Percentiles rank a stretch among this genome's conserved stretches.
These are phyloP conservation scores for Galagoides demidoff DNA, from an alignment of 2,797 vertebrate genomes.

Conservation along the genomic window DNA sequence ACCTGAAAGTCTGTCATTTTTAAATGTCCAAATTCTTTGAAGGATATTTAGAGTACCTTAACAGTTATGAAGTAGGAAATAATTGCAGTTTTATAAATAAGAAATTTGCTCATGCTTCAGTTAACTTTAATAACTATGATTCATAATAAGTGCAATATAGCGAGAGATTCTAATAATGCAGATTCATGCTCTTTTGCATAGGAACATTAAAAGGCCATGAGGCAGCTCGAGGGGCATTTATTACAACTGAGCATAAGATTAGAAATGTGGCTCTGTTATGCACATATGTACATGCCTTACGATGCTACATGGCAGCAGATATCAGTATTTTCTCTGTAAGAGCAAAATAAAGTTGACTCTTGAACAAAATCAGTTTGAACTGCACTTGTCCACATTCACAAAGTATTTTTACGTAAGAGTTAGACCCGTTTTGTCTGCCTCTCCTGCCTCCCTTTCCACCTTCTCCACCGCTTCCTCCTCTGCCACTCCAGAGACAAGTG, in stretches of 20 bases:
- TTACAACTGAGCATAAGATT: slow-evolving; percentile 38
- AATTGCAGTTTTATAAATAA: slow-evolving; percentile 72
- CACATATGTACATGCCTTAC: background rate
- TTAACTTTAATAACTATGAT: slow-evolving; percentile 84
- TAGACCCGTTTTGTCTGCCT: background rate
- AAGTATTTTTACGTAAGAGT: background rate
- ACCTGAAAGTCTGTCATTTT: slow-evolving; percentile 7
- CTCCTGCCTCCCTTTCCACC: background rate
- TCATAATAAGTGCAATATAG: slow-evolving; percentile 69
- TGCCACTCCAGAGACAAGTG: background rate
- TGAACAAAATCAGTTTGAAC: background rate
- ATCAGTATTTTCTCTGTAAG: background rate
- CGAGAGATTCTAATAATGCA: slow-evolving; percentile 76
- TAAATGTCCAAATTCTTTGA: background rate
- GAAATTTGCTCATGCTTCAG: slow-evolving; percentile 76
- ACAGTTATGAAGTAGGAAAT: slow-evolving; percentile 60
- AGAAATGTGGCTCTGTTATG: slow-evolving; percentile 38
- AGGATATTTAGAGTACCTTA: slow-evolving; percentile 56
- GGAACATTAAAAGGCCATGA: slow-evolving; percentile 75
- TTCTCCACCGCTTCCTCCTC: too few relatives aligned
- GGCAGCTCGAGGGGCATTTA: background rate
- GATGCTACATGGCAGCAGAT: background rate
- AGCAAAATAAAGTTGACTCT: background rate
- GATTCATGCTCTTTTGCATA: slow-evolving; percentile 71
- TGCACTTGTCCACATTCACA: background rate